Evolutionary conservation across 2,113 vertebrate species (phyloP).

Genomic region (Hippocampus mohnikei): DNA sequence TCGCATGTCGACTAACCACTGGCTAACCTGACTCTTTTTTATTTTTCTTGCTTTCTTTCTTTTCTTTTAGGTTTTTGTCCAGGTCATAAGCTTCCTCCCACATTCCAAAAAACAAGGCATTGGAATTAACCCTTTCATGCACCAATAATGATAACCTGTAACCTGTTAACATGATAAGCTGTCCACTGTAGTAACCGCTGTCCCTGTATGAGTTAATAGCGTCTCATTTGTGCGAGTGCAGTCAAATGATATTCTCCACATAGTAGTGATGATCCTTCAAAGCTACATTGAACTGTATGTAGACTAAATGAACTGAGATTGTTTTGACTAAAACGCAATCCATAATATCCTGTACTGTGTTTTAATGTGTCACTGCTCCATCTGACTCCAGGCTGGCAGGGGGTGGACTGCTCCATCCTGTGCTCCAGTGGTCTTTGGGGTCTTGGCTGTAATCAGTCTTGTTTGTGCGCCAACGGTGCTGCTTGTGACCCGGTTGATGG

Average conservation of each 20-base stretch:
- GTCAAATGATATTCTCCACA: background rate
- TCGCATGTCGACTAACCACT: background rate
- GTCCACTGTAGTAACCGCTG: too few relatives aligned
- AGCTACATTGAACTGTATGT: background rate
- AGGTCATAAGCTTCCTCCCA: too few relatives aligned
- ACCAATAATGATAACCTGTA: too few relatives aligned
- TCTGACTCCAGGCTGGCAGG: slow-evolving; percentile 84
- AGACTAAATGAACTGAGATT: background rate
- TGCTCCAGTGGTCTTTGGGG: slow-evolving; percentile 91
- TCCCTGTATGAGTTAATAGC: background rate
- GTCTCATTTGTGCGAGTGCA: background rate
- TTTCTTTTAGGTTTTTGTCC: too few relatives aligned
- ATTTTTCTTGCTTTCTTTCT: too few relatives aligned
- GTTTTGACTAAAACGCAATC: background rate
- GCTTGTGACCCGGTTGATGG: slow-evolving; percentile 86
- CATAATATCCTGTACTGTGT: background rate
- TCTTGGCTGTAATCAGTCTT: slow-evolving; percentile 85
- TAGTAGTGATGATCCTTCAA: background rate
- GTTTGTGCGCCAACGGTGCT: slow-evolving; percentile 82
- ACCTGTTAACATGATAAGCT: too few relatives aligned
- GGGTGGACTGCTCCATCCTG: slow-evolving; percentile 85
- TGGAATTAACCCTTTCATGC: too few relatives aligned
- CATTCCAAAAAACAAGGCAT: too few relatives aligned
- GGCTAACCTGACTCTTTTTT: background rate
- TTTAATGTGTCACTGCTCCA: slow-evolving; percentile 4